Base-by-base conservation (phyloP, 1,140 invertebrate genomes). In the Penaeus vannamei region DNA sequence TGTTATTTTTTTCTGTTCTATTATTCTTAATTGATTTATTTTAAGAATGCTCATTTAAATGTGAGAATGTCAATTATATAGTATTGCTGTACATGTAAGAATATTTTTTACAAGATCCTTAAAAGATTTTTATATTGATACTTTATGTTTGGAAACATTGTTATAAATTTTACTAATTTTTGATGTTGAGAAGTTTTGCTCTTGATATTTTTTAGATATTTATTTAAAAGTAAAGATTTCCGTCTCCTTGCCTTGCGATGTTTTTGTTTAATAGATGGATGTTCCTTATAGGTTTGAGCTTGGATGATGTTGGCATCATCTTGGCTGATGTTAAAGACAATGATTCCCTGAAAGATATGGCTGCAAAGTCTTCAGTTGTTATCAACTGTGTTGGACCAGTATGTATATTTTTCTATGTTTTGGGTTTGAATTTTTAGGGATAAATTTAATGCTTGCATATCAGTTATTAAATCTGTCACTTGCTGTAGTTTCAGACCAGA, bases 321-420 rank as follows among this genome's bases (percentile, higher is more conserved):
- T 93, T 96, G 82, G 97, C 97, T 19, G 97, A 99, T 93, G 93
- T 97, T 1, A 94, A 94, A 29, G 95, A 97, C 93, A 93, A 95
- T 87, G 93, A 95, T 8, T 97, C 96, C 0, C 92, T 99, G 8
- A 92, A 94, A 46, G 93, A 94, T 76, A 98, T 99, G 97, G 96
- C 97, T 85, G 92, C 94, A 82, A 94, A 95, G 92, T 95, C 96
- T 7, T 95, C 94, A 92, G 94, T 98, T 5, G 91, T 99, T 19
- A 94, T 98, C 0, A 99, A 98, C 93, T 97, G 96, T 93, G 96
- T 97, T 90, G 98, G 98, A 1, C 98, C 97, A 60, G 94, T 94
- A 92, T 93, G 93, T 92, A 69, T 81, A 36, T 32, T 22, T 46
- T 19, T 60, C 80, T 42, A 2, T 22, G 23, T 61, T 12, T 26